phyloP scores from a whole-genome alignment of 1,140 invertebrate genomes.

The Pachypsylla venusta region DNA sequence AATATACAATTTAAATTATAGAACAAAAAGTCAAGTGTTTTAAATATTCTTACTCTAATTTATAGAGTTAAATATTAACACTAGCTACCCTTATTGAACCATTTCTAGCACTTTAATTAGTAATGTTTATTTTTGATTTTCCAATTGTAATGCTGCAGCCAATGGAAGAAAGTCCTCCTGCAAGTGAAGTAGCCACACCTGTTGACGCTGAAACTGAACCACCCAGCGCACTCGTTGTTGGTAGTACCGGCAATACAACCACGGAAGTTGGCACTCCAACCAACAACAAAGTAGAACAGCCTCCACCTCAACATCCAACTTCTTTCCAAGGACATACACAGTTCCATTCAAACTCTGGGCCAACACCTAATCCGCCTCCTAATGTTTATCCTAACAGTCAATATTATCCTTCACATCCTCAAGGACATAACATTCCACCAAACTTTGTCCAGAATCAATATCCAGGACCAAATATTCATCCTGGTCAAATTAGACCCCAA shows the following conservation, averaged over 20 bases:
- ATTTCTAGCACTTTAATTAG: background rate
- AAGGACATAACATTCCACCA: background rate
- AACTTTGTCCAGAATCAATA: background rate
- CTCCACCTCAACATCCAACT: background rate
- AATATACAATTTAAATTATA: too few species aligned
- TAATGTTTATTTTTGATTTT: background rate
- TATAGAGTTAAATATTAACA: too few species aligned
- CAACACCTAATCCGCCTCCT: background rate
- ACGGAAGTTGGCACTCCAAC: background rate
- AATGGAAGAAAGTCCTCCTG: constrained; percentile 14
- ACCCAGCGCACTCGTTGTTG: background rate
- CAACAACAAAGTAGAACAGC: background rate
- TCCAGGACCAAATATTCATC: background rate
- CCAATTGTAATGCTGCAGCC: constrained; percentile 2
- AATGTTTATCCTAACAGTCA: constrained; percentile 3
- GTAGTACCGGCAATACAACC: background rate
- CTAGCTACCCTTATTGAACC: too few species aligned
- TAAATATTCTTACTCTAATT: too few species aligned
- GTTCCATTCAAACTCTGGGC: background rate
- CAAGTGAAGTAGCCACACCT: constrained; percentile 4
- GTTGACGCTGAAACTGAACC: background rate
- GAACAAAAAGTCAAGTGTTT: too few species aligned
- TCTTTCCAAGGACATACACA: background rate
- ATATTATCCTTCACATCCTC: background rate
- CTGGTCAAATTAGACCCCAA: too few species aligned